Conservation (phyloP, 1,140 invertebrate species). For the Thaumatotibia leucotreta region DNA sequence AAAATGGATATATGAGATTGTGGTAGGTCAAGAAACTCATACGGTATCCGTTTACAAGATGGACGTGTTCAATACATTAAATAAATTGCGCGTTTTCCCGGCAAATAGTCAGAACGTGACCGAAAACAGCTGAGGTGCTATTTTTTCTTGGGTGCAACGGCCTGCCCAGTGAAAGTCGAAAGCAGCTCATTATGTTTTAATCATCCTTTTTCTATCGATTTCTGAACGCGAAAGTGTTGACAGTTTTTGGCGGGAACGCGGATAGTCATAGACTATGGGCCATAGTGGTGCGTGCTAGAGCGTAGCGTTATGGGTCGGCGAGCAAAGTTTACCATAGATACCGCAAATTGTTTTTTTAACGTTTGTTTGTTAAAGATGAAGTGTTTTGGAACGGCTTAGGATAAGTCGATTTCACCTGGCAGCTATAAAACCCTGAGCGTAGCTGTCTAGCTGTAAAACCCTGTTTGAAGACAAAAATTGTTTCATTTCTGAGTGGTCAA, state of each 20-base stretch:
- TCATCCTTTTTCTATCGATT: conserved; percentile 29
- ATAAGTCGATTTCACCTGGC: too few species aligned
- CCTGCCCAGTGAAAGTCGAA: conserved; percentile 45
- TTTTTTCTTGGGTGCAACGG: conserved; percentile 37
- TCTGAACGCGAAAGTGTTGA: conserved; percentile 18
- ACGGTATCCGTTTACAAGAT: not conserved
- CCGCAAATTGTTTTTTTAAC: not conserved
- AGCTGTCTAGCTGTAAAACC: too few species aligned
- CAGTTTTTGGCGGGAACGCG: conserved; percentile 21
- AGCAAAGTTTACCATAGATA: not conserved
- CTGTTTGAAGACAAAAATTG: too few species aligned
- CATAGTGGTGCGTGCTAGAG: not conserved
- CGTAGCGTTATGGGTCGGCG: not conserved
- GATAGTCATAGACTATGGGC: too few species aligned
- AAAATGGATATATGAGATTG: too few species aligned
- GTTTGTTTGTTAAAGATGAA: too few species aligned
- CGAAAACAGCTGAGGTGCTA: conserved; percentile 24
- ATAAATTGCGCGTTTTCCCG: conserved; percentile 22
- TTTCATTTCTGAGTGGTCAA: too few species aligned
- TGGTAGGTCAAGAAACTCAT: not conserved
- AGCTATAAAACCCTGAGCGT: too few species aligned
- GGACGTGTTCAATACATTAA: conserved; percentile 2
- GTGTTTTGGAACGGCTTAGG: too few species aligned
- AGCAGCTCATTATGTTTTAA: conserved; percentile 35
- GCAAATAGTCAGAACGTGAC: conserved; percentile 25